Conservation (phyloP, 37 sponge, comb jelly and placozoan species). For the Halichondria panicea region DNA sequence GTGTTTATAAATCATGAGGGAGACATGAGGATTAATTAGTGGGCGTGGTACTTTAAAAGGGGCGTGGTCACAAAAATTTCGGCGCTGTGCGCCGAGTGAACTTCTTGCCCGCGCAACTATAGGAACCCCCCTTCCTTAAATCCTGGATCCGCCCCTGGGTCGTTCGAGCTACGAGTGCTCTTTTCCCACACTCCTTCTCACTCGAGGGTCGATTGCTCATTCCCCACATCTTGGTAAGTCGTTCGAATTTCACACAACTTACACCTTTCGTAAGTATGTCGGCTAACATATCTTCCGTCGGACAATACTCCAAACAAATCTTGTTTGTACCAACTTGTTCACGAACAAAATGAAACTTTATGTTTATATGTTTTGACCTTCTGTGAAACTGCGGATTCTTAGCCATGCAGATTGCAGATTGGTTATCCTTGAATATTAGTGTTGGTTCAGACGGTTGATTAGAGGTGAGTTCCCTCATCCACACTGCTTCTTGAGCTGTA, state of each 20-base stretch:
- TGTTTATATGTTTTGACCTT: slow-evolving; percentile 25
- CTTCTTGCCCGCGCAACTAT: too few species aligned
- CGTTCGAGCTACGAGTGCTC: too few species aligned
- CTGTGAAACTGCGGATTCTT: slow-evolving; percentile 39
- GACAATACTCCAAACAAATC: slow-evolving; percentile 13
- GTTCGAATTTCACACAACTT: not conserved
- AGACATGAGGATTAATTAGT: too few species aligned
- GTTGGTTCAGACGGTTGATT: not conserved
- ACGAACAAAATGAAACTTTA: slow-evolving; percentile 38
- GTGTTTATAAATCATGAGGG: too few species aligned
- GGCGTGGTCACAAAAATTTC: too few species aligned
- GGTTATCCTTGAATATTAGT: slow-evolving; percentile 25
- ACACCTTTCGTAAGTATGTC: slow-evolving; percentile 26
- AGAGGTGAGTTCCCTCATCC: slow-evolving; percentile 25
- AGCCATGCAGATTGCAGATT: slow-evolving; percentile 39
- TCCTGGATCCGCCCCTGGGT: too few species aligned
- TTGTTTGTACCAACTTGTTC: slow-evolving; percentile 11
- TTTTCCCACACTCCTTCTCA: slow-evolving; percentile 36
- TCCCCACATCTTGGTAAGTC: slow-evolving; percentile 11
- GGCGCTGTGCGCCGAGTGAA: too few species aligned
- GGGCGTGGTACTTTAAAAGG: too few species aligned
- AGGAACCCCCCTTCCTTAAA: too few species aligned
- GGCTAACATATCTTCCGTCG: slow-evolving; percentile 28
- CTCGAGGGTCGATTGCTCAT: slow-evolving; percentile 13
- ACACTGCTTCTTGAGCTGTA: slow-evolving; percentile 38